Evolutionary conservation across 2,113 vertebrate genomes (phyloP).

Genomic region (Falcunculus frontatus): DNA sequence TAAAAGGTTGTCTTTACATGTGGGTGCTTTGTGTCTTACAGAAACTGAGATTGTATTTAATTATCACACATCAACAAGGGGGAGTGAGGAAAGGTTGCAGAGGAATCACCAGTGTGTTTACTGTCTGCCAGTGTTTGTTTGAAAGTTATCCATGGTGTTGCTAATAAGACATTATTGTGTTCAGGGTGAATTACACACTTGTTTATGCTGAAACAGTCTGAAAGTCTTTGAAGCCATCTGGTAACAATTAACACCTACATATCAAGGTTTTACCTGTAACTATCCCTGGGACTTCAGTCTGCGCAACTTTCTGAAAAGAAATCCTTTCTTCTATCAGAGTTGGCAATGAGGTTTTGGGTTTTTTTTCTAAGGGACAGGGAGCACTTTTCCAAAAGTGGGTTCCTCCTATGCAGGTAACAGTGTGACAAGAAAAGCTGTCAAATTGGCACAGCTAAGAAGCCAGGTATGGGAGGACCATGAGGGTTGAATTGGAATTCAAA

Average conservation of each 20-base stretch:
- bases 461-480: neutral
- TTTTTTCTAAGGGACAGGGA: neutral
- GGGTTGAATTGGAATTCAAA: neutral
- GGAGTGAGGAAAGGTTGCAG: neutral
- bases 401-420: neutral
- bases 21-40: neutral
- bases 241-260: conserved; percentile 51
- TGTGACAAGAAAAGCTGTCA: neutral
- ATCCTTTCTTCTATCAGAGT: neutral
- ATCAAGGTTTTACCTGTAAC: neutral
- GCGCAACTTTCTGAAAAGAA: neutral
- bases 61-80: neutral
- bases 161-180: neutral
- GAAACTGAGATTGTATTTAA: neutral
- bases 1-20: neutral
- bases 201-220: conserved; percentile 15
- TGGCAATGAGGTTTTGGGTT: neutral
- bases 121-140: neutral
- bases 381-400: neutral
- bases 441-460: neutral
- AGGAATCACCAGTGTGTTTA: neutral
- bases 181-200: neutral
- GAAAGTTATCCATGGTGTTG: neutral
- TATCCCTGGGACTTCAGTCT: neutral
- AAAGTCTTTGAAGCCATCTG: conserved; percentile 48